A percentile compares a stretch with the other conserved stretches of the same genome.
These are phyloP conservation scores for Radopholus similis DNA, from an alignment of 1,140 invertebrate genomes.

Conservation along the genomic window DNA sequence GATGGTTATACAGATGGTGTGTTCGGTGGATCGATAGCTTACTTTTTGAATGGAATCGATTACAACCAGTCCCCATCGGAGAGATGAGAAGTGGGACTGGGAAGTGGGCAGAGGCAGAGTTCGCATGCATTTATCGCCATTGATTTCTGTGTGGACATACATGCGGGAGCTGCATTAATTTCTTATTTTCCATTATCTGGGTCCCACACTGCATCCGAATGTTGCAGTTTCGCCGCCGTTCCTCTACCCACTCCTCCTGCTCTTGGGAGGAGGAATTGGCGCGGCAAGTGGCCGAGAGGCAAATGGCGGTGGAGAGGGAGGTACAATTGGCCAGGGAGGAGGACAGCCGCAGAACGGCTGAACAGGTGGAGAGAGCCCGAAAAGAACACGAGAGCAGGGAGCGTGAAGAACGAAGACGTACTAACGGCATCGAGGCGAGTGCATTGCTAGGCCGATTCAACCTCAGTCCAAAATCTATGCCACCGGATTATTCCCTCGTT, in stretches of 20 bases:
- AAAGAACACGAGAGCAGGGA: conserved; percentile 1
- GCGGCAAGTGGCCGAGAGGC: conserved; percentile 2
- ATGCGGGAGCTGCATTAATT: no score
- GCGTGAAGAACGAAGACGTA: background rate
- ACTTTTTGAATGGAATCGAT: no score
- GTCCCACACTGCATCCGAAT: background rate
- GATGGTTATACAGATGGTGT: no score
- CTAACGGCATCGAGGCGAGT: background rate
- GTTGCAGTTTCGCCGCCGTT: background rate
- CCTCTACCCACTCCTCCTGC: background rate
- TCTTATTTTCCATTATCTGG: background rate
- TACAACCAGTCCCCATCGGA: no score
- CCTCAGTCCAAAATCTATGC: no score
- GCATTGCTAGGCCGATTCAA: no score
- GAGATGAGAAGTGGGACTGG: no score
- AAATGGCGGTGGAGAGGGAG: background rate
- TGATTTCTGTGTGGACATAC: no score
- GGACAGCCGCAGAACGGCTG: conserved; percentile 7
- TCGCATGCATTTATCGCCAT: background rate
- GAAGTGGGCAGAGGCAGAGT: background rate
- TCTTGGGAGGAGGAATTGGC: conserved; percentile 12
- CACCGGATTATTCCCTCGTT: background rate
- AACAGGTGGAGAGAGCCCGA: background rate
- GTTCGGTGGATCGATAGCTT: no score
- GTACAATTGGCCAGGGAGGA: background rate